Conservation (phyloP, 2,797 vertebrate genomes). For the Muscicapa comitata region DNA sequence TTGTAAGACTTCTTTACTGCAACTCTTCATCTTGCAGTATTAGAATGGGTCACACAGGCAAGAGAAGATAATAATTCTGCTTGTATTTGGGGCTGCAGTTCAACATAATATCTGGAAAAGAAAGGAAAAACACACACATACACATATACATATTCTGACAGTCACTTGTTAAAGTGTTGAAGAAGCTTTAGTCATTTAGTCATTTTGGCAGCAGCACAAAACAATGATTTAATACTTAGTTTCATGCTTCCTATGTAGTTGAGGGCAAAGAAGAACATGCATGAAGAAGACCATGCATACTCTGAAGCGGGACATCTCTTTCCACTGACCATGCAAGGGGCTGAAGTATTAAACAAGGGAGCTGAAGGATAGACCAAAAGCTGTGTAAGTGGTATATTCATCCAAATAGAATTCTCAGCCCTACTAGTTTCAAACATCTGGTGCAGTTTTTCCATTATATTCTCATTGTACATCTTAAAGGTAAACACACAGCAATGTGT, state of each 20-base stretch:
- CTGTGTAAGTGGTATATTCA: not conserved
- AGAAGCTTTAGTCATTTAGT: not conserved
- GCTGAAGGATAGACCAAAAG: not conserved
- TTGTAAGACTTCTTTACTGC: not conserved
- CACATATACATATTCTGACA: rapidly evolving
- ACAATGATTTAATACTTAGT: not conserved
- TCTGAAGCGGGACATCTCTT: not conserved
- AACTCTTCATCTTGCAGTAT: not conserved
- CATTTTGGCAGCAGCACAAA: not conserved
- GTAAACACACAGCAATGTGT: not conserved
- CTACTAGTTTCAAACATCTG: not conserved
- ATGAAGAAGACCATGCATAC: rapidly evolving
- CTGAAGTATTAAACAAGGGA: rapidly evolving
- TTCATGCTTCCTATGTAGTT: not conserved
- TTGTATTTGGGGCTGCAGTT: not conserved
- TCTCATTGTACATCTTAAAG: not conserved
- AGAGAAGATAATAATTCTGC: not conserved
- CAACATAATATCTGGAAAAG: not conserved
- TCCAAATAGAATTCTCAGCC: not conserved
- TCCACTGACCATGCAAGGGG: not conserved
- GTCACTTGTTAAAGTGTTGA: not conserved
- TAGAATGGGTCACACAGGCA: not conserved
- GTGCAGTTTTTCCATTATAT: not conserved
- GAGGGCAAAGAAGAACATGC: not conserved
- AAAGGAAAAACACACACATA: not conserved